phyloP scores from a whole-genome alignment of 2,888 invertebrate species.

The Ptycholaimellus sp. region DNA sequence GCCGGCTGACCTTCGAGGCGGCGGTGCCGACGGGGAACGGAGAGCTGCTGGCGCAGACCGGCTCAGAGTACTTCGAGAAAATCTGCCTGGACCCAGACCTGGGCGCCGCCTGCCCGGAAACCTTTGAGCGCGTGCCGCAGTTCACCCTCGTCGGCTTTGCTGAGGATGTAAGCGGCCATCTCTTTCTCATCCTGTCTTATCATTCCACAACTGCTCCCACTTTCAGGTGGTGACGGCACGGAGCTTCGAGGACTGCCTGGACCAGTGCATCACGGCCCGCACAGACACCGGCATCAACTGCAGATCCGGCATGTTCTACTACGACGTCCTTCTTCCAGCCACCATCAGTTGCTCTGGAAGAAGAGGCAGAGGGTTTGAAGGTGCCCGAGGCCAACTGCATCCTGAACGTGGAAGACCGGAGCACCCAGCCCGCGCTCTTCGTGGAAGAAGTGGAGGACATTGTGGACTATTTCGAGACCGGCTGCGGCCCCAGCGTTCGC shows the following conservation, averaged over 20 bases:
- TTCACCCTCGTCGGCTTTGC: conserved; percentile 7
- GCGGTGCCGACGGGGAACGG: conserved; percentile 7
- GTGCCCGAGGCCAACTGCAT: conserved; percentile 6
- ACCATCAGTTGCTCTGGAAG: background rate
- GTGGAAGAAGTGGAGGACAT: conserved; percentile 4
- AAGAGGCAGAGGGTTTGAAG: too few relatives aligned
- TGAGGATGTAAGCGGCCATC: too few relatives aligned
- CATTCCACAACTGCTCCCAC: too few relatives aligned
- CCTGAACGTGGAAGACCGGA: conserved; percentile 3
- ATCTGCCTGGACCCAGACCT: conserved; percentile 4
- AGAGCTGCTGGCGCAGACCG: conserved; percentile 1
- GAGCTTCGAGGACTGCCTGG: conserved; percentile 6
- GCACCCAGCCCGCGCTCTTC: conserved; percentile 6
- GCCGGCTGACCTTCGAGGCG: conserved; percentile 2
- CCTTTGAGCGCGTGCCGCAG: conserved; percentile 5
- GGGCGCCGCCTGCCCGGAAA: conserved; percentile 3
- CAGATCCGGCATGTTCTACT: conserved; percentile 7
- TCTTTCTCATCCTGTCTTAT: too few relatives aligned
- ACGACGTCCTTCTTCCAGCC: conserved; percentile 1
- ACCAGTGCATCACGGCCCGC: conserved; percentile 5
- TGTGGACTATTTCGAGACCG: conserved; percentile 7
- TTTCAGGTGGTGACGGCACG: conserved; percentile 5
- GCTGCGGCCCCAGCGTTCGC: background rate
- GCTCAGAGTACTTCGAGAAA: conserved; percentile 4
- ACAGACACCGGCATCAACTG: conserved; percentile 4